Percentiles rank a stretch among this genome's conserved stretches.
Evolutionary conservation across 2,113 vertebrate genomes (phyloP).

Genomic region (Vulpes vulpes): DNA sequence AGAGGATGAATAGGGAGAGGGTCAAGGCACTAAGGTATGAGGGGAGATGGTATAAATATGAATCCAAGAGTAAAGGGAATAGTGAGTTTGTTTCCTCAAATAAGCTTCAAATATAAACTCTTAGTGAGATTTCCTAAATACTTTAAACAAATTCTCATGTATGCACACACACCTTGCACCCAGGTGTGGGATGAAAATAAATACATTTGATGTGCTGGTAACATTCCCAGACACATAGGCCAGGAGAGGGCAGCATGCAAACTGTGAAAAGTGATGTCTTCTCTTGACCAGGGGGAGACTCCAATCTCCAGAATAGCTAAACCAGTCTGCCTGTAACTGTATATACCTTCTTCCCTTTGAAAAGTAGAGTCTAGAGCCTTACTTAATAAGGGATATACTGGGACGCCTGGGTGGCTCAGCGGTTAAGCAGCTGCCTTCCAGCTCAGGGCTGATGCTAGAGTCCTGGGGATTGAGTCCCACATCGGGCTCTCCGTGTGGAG

Average conservation of each 20-base stretch:
- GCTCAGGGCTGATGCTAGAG: too few species aligned
- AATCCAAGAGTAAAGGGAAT: neutral
- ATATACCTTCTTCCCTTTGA: neutral
- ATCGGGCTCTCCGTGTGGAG: too few species aligned
- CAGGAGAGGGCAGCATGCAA: conserved; percentile 77
- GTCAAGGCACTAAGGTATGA: neutral
- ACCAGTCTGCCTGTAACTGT: neutral
- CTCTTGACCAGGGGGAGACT: neutral
- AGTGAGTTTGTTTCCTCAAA: neutral
- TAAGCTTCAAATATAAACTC: neutral
- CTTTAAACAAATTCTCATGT: neutral
- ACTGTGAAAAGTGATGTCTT: neutral
- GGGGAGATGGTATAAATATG: neutral
- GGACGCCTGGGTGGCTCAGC: too few species aligned
- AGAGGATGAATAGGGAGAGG: neutral
- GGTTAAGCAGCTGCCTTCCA: too few species aligned
- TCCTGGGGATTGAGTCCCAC: too few species aligned
- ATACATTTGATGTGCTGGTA: too few species aligned
- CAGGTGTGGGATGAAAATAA: neutral
- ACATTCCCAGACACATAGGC: neutral
- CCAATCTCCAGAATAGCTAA: neutral
- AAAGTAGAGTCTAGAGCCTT: neutral
- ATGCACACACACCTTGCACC: neutral
- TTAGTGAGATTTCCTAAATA: neutral
- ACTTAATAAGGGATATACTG: neutral